Evolutionary conservation across 2,888 invertebrate genomes (phyloP).

Genomic region (Portevinia maculata): DNA sequence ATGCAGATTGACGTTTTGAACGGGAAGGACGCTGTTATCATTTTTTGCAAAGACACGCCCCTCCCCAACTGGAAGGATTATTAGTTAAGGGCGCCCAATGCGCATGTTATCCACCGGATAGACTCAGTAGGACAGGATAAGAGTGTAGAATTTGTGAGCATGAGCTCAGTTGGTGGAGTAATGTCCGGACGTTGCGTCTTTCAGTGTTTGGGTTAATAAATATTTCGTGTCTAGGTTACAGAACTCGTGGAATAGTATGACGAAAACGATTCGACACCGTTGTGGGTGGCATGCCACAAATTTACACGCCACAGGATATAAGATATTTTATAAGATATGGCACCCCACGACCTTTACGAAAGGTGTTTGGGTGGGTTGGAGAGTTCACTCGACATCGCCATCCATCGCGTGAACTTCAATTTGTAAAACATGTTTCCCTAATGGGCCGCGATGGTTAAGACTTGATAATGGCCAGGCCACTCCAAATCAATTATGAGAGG

Average conservation of each 20-base stretch:
- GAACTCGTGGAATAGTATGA: background rate
- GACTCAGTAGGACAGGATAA: conserved; percentile 9
- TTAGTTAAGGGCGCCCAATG: conserved; percentile 18
- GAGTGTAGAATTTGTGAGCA: conserved; percentile 22
- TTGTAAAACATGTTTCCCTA: conserved; percentile 77
- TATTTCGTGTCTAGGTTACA: conserved; percentile 1
- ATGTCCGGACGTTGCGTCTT: conserved; percentile 25
- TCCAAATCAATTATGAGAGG: conserved; percentile 67
- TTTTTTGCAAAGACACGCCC: conserved; percentile 49
- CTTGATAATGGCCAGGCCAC: conserved; percentile 56
- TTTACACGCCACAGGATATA: conserved; percentile 42
- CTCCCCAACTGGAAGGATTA: conserved; percentile 42
- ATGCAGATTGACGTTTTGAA: conserved; percentile 57
- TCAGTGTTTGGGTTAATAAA: background rate
- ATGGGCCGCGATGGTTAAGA: conserved; percentile 55
- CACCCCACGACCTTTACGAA: conserved; percentile 6
- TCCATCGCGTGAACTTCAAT: conserved; percentile 81
- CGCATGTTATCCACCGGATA: conserved; percentile 66
- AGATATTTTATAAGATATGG: conserved; percentile 46
- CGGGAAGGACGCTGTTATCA: conserved; percentile 39
- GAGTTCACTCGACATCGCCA: conserved; percentile 52
- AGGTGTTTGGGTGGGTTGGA: conserved; percentile 28
- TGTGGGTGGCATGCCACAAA: conserved; percentile 34
- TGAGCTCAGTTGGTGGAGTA: conserved; percentile 32
- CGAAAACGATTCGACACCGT: background rate